Conservation (phyloP, 2,797 vertebrate species). For the Sciurus carolinensis region DNA sequence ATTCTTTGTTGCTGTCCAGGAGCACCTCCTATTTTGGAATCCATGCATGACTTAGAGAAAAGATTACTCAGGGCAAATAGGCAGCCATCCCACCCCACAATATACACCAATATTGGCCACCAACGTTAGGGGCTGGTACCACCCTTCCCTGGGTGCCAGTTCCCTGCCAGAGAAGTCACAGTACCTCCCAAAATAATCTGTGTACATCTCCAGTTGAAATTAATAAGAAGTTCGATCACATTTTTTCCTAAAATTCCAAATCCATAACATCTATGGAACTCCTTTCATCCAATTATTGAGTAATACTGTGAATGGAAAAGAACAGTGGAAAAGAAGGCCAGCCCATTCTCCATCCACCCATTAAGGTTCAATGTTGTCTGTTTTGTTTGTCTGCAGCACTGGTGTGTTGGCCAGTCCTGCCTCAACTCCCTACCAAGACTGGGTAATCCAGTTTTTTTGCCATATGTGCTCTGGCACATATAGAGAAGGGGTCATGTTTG, state of each 20-base stretch:
- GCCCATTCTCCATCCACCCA: neutral
- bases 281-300: conserved; percentile 66
- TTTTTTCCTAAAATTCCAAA: conserved; percentile 72
- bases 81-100: neutral
- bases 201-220: conserved; percentile 49
- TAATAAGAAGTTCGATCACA: conserved; percentile 36
- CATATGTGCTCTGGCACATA: neutral
- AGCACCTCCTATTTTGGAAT: conserved; percentile 60
- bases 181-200: conserved; percentile 48
- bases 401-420: neutral
- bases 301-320: conserved; percentile 65
- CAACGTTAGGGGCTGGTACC: neutral
- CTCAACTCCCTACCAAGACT: neutral
- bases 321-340: conserved; percentile 47
- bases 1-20: conserved; percentile 64
- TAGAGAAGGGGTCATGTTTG: neutral
- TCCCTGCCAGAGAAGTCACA: neutral
- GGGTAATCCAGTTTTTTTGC: neutral
- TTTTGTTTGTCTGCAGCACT: neutral
- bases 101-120: neutral
- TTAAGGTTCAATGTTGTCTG: neutral
- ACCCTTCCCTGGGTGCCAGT: neutral
- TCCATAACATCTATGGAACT: conserved; percentile 63
- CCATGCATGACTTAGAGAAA: conserved; percentile 18
- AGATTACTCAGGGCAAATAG: neutral